Conservation (phyloP, 37 sponge, comb jelly and placozoan species). For the Geodia barretti region DNA sequence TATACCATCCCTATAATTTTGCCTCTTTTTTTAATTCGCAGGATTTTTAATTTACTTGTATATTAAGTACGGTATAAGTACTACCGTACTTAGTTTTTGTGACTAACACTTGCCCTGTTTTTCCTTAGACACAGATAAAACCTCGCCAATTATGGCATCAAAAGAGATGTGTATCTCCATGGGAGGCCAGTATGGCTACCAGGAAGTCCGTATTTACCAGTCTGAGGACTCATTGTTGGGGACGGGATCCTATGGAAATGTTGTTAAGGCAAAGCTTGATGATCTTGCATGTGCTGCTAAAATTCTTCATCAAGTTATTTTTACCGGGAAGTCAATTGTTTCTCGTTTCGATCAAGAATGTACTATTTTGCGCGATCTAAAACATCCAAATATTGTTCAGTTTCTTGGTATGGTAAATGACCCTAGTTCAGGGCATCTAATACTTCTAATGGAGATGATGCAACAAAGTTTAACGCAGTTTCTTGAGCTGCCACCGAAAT, state of each 20-base stretch:
- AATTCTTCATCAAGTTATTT: constrained; percentile 6
- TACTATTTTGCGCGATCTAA: constrained; percentile 11
- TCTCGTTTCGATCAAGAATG: constrained; percentile 31
- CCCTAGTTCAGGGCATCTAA: background rate
- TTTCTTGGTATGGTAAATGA: constrained; percentile 17
- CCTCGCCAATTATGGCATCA: too few species aligned
- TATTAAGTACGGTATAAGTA: too few species aligned
- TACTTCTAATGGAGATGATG: constrained; percentile 61
- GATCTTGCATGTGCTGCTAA: constrained; percentile 36
- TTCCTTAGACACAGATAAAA: too few species aligned
- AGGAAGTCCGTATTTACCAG: too few species aligned
- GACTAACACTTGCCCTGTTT: too few species aligned
- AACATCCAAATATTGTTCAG: constrained; percentile 54
- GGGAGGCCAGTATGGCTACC: too few species aligned
- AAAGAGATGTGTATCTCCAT: too few species aligned
- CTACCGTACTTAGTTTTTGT: too few species aligned
- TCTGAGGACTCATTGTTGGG: too few species aligned
- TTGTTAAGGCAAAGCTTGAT: constrained; percentile 23
- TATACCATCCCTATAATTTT: too few species aligned
- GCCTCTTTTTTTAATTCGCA: too few species aligned
- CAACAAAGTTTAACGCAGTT: constrained; percentile 44
- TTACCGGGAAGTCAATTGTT: background rate
- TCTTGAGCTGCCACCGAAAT: constrained; percentile 2
- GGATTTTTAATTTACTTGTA: too few species aligned
- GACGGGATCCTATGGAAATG: constrained; percentile 13